Base-by-base conservation (phyloP, 2,113 vertebrate genomes). In the Micromys minutus region DNA sequence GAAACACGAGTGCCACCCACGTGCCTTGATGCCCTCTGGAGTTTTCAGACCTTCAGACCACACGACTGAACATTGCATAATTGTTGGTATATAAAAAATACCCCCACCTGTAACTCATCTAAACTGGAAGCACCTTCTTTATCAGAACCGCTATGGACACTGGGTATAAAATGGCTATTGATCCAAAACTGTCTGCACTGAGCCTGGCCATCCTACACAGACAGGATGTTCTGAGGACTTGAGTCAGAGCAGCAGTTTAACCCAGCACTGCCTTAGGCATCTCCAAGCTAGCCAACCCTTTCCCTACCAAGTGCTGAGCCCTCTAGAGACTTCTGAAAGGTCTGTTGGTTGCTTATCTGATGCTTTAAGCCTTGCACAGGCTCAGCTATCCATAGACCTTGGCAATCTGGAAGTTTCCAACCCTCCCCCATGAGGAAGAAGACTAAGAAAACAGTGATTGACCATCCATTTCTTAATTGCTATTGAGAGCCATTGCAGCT, bases 221-320 rank as follows among this genome's bases (percentile, higher is more conserved):
- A n/a, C 63, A 50, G 26, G 36, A 50, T 31, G 26, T 59, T 26
- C 52, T 24, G 4, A 83, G 45, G 47, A 29, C 45, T 13, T 1
- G 11, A 36, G 22, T 55, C 61, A 79, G 45, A 63, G 42, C 52
- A 24, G 5, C 6, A 0, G 24, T 36, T 45, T 7, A 9, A 74
- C 1, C 50, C 0, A 6, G 29, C 0, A 0, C 34, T 6, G 45
- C 42, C 42, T 75, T 36, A 19, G 65, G 45, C 1, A 0, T 17
- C 52, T 10, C 52, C 15, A n/a, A 26, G 26, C 55, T 19, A 16
- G 52, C 13, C 19, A 71, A 39, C 22, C 9, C 34, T 7, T n/a
- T 0, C 22, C 52, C 17, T 57, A 21, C 26, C 11, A 57, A 29
- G 29, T 31, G 39, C 79, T 36, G 17, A 5, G 39, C 39, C 31